Evolutionary conservation across 2,888 invertebrate species (phyloP).

Genomic region (Lochmaea capreae): DNA sequence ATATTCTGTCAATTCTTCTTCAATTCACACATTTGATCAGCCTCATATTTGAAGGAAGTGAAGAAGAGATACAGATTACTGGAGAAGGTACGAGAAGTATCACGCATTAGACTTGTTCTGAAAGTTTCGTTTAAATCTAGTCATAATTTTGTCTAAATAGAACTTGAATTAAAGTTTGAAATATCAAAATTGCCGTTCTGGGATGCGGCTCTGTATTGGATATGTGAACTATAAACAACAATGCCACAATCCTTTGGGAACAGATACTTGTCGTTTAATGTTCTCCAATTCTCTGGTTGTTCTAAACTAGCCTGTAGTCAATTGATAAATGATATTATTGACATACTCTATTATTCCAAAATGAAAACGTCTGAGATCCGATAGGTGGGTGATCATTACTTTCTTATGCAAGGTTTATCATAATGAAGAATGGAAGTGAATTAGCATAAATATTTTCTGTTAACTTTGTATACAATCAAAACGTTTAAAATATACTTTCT

Average conservation of each 20-base stretch:
- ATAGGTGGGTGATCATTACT: neutral
- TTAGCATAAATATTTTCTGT: no score
- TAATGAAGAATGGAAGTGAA: no score
- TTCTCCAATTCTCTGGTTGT: neutral
- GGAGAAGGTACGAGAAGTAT: no score
- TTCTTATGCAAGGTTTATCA: no score
- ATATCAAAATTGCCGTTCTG: neutral
- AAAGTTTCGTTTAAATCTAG: neutral
- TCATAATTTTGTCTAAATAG: neutral
- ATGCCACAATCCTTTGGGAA: neutral
- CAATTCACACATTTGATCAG: no score
- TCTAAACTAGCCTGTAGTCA: neutral
- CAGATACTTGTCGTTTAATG: neutral
- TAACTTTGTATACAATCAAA: no score
- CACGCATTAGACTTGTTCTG: neutral
- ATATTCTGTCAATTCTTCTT: no score
- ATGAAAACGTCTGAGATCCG: neutral
- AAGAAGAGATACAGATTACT: no score
- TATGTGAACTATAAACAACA: neutral
- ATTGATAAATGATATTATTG: slow-evolving; percentile 1
- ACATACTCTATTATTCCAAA: neutral
- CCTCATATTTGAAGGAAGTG: no score
- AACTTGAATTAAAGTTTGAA: neutral
- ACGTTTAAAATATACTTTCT: no score
- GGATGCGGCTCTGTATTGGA: neutral